Conservation (phyloP, 2,888 invertebrate genomes). For the Ormyrus nitidulus region DNA sequence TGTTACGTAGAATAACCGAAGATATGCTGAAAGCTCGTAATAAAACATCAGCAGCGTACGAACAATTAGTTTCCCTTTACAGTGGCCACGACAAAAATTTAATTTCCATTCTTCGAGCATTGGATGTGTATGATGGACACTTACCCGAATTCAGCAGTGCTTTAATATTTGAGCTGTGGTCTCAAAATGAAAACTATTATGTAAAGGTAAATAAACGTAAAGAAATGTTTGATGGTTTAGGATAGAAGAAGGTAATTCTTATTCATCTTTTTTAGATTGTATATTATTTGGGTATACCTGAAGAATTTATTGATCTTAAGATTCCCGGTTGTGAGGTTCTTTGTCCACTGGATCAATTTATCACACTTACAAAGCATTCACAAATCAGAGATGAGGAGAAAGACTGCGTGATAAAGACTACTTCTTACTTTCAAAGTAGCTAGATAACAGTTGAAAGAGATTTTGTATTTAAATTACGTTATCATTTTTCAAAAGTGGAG, state of each 20-base stretch:
- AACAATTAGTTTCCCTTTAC: slow-evolving; percentile 68
- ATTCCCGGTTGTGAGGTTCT: slow-evolving; percentile 76
- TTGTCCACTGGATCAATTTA: slow-evolving; percentile 77
- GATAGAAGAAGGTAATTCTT: not conserved
- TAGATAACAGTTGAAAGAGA: too few species aligned
- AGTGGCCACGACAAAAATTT: slow-evolving; percentile 68
- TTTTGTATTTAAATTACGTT: too few species aligned
- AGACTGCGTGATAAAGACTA: slow-evolving; percentile 34
- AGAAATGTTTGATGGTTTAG: not conserved
- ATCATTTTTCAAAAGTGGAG: too few species aligned
- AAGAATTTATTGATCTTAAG: slow-evolving; percentile 72
- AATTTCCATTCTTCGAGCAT: slow-evolving; percentile 63
- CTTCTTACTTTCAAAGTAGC: slow-evolving; percentile 25
- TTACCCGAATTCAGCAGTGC: slow-evolving; percentile 66
- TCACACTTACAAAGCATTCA: slow-evolving; percentile 75
- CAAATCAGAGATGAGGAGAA: slow-evolving; percentile 74
- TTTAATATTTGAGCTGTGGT: slow-evolving; percentile 67
- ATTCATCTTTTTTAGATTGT: slow-evolving; percentile 30
- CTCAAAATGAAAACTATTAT: slow-evolving; percentile 60
- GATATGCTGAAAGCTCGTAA: slow-evolving; percentile 61
- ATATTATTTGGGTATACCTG: slow-evolving; percentile 69
- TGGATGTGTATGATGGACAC: slow-evolving; percentile 66
- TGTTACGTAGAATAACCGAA: slow-evolving; percentile 41
- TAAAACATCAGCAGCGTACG: slow-evolving; percentile 67
- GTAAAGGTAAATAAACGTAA: slow-evolving; percentile 65